Evolutionary conservation across 1,140 invertebrate genomes (phyloP), one percentile per base, ranked within the genome.

Genomic region (Magallana angulata): DNA sequence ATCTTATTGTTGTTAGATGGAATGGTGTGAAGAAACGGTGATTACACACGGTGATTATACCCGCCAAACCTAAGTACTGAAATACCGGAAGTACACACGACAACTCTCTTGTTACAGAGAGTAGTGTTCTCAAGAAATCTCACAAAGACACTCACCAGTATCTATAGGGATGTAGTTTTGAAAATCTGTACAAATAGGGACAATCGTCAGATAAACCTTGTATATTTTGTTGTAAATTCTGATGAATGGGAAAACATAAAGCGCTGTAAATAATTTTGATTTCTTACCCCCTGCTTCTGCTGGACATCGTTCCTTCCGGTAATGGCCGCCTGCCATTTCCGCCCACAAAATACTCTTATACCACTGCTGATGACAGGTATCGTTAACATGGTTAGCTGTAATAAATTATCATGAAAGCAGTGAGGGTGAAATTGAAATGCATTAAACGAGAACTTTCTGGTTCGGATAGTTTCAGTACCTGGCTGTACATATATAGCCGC

Each of bases 271-370:
- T 24, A 11, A 71, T 76, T 76, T 76, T 24, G 6, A 71, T 76
- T 76, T 76, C 68, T 82, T 58, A 91, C 90, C 89, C 81, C 88
- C 90, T 14, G 89, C 86, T 56, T 91, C 91, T 0, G 88, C 85
- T 14, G 91, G 91, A 80, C 91, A 91, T 6, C 87, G 36, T 64
- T 91, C 87, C 57, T 90, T 90, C 59, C 91, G 89, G 84, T 88
- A 91, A 82, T 90, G 86, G 11, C 90, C 88, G 1, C 90, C 90
- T 30, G 85, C 89, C n/a, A 89, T 91, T 30, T 87, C 85, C 62
- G 86, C 85, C 91, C 91, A 91, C 30, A 88, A 56, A n/a, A 91
- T 89, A 4, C 88, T 88, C 58, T 89, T 82, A 62, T 85, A 82
- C 62, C 85, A 85, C 12, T 88, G 59, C 36, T 71, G 60, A 0